Percentiles rank a stretch among this genome's conserved stretches.
These are phyloP conservation scores for Litocranius walleri DNA, from an alignment of 2,113 vertebrate species.

Conservation along the genomic window DNA sequence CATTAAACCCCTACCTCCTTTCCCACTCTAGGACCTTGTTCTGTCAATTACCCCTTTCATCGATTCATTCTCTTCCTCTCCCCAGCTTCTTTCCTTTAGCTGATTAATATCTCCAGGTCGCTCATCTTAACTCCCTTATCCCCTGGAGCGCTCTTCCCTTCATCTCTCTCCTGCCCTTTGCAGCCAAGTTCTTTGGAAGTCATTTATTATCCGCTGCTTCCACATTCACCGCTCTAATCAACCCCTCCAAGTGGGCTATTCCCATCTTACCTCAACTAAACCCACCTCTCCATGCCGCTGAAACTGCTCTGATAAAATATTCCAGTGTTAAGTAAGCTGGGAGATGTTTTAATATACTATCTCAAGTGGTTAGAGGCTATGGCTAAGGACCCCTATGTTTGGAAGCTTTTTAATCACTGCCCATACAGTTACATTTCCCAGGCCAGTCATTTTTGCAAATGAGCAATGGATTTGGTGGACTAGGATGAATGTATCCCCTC, in stretches of 20 bases:
- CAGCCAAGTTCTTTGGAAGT: not conserved
- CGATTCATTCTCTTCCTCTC: not conserved
- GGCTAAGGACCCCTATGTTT: not conserved
- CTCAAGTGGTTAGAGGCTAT: not conserved
- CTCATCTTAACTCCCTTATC: not conserved
- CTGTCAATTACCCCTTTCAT: not conserved
- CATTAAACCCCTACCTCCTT: no score
- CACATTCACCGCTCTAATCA: not conserved
- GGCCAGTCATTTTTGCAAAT: not conserved
- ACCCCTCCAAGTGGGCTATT: not conserved
- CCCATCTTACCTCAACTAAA: not conserved
- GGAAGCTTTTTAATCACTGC: not conserved
- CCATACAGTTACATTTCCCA: no score
- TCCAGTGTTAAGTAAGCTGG: not conserved
- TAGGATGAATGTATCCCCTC: not conserved
- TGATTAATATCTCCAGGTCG: no score
- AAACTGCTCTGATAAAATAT: not conserved
- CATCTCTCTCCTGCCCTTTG: not conserved
- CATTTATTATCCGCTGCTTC: not conserved
- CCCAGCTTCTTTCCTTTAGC: not conserved
- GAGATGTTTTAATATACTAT: not conserved
- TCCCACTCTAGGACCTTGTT: not conserved
- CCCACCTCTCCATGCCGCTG: not conserved
- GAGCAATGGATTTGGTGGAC: not conserved
- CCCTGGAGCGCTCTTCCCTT: not conserved